A percentile compares a stretch with the other conserved stretches of the same genome.
Conservation (phyloP, 2,797 vertebrate genomes). For the Urocyon cinereoargenteus region DNA sequence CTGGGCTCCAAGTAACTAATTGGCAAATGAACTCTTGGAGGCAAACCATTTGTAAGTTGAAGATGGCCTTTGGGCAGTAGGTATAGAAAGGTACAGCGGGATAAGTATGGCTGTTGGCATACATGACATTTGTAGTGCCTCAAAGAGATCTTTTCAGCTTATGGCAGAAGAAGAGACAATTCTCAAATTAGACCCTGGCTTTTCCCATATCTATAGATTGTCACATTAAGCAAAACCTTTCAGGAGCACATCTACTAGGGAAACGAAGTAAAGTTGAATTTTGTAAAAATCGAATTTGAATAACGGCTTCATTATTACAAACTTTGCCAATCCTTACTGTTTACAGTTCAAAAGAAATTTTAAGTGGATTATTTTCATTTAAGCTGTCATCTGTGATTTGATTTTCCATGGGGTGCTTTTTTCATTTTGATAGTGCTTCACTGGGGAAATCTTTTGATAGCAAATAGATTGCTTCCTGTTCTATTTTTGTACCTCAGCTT, state of each 20-base stretch:
- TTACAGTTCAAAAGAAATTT: conserved; percentile 67
- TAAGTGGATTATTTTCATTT: conserved; percentile 68
- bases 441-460: conserved; percentile 25
- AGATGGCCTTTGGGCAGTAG: neutral
- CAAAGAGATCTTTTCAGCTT: neutral
- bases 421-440: conserved; percentile 59
- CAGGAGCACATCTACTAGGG: neutral
- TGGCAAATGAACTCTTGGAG: conserved; percentile 39
- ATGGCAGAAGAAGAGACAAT: neutral
- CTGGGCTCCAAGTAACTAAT: neutral
- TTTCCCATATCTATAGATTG: neutral
- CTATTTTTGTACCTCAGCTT: neutral
- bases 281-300: conserved; percentile 66
- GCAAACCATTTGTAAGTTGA: neutral
- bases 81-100: neutral
- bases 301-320: conserved; percentile 64
- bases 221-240: conserved; percentile 61
- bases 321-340: conserved; percentile 45
- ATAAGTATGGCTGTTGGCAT: neutral
- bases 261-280: conserved; percentile 40
- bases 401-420: conserved; percentile 36
- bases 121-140: neutral
- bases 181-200: neutral
- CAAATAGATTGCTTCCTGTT: conserved; percentile 1
- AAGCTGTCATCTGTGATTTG: conserved; percentile 70